Evolutionary conservation across 2,797 vertebrate species (phyloP), one percentile per base, ranked within the genome.

Genomic region (Sebastes itinus): DNA sequence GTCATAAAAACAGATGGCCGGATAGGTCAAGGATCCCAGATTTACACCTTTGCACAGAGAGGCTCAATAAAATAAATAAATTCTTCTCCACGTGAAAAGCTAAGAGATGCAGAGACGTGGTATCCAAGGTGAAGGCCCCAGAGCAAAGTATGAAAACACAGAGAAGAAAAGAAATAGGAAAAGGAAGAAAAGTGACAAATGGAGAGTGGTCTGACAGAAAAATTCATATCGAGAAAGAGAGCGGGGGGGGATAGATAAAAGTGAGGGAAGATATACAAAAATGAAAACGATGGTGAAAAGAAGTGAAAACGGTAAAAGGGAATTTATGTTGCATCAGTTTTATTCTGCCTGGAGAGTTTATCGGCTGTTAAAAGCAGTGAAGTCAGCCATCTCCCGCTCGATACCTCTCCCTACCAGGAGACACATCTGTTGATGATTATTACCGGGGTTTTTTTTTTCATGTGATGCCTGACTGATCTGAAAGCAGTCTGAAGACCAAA

Each of bases 21-120:
- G 32, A 14, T 22, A 1, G 74, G 74, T 84, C 70, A 80, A 82
- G 71, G 76, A 72, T 62, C 23, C 23, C 61, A 79, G 72, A 78
- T 32, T 54, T 65, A 78, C 68, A 33, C 42, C 28, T 73, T 70
- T 14, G 23, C 72, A 67, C 33, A 27, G 46, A 46, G 30, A 56
- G 5, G 35, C 62, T 61, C 65, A 1, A 28, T 22, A 52, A 72
- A 78, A 20, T 20, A 49, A 18, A 49, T 20, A 49, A 49, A 46
- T 46, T 63, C 63, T 18, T 63, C 49, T 35, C 70, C 28, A 38
- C 11, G 18, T 67, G 60, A 27, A 66, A 56, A 33, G 56, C 56
- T 65, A 33, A 68, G n/a, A 49, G 52, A 69, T 11, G 13, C 25
- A 55, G 22, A 5, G 2, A 4, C 13, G 4, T 2, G 4, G 4